These are phyloP conservation scores for Beris morrisii DNA, from an alignment of 2,888 invertebrate genomes.

Conservation along the genomic window DNA sequence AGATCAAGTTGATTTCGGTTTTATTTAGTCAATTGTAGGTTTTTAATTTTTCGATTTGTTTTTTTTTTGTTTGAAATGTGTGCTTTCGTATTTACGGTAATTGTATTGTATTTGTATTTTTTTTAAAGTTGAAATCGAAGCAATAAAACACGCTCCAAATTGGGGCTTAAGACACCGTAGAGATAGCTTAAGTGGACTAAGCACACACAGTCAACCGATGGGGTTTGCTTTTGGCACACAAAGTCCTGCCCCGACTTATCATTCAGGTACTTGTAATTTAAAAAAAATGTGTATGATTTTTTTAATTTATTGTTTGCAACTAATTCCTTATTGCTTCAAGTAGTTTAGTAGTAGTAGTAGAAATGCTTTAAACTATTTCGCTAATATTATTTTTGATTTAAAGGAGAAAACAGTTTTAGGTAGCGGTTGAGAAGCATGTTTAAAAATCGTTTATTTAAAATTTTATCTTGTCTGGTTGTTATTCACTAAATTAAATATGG, in stretches of 20 bases:
- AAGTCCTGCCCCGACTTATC: constrained; percentile 57
- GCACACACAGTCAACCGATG: constrained; percentile 58
- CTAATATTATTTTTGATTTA: neutral
- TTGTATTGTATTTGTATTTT: constrained; percentile 41
- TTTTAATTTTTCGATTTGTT: constrained; percentile 21
- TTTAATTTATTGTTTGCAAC: neutral
- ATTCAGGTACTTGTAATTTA: constrained; percentile 52
- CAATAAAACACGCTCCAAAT: constrained; percentile 62
- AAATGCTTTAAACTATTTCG: constrained; percentile 2
- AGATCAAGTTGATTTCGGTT: neutral
- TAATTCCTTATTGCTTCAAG: neutral
- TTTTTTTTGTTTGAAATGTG: constrained; percentile 39
- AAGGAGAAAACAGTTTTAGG: too few species aligned
- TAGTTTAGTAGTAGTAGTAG: neutral
- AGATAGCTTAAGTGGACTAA: constrained; percentile 58
- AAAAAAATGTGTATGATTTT: neutral
- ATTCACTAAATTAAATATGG: too few species aligned
- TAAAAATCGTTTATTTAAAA: too few species aligned
- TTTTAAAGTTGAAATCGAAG: constrained; percentile 61
- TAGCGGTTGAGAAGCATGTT: too few species aligned
- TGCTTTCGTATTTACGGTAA: constrained; percentile 37
- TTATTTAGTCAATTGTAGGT: constrained; percentile 36
- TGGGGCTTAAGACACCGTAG: constrained; percentile 60
- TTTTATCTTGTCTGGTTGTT: too few species aligned
- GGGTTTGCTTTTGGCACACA: constrained; percentile 56